A percentile compares a stretch with the other conserved stretches of the same genome.
Conservation (phyloP, 2,888 invertebrate genomes). For the Antheraea assamensis region DNA sequence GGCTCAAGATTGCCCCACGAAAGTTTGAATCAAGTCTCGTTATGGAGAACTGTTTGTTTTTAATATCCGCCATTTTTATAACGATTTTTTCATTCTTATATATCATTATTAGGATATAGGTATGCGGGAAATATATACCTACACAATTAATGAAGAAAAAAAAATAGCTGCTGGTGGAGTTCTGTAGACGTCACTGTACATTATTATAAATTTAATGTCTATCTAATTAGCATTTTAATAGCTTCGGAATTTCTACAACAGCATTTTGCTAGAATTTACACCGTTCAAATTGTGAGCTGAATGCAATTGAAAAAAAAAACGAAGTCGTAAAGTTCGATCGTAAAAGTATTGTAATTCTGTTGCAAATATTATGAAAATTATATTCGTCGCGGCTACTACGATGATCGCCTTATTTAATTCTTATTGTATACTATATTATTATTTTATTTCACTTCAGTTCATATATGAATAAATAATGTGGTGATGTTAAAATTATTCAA, state of each 20-base stretch:
- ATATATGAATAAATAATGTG: not conserved
- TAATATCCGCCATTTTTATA: not conserved
- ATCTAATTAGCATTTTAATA: conserved; percentile 73
- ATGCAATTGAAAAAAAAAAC: conserved; percentile 75
- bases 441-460: conserved; percentile 28
- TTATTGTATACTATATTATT: conserved; percentile 39
- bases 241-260: conserved; percentile 57
- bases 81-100: not conserved
- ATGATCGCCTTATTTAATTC: conserved; percentile 44
- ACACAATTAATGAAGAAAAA: not conserved
- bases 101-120: too few relatives aligned
- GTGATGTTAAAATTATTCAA: not conserved
- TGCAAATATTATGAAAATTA: conserved; percentile 57
- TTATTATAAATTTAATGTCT: conserved; percentile 27
- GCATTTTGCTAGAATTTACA: conserved; percentile 77
- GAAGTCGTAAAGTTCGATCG: conserved; percentile 73
- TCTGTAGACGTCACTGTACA: conserved; percentile 29
- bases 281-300: conserved; percentile 69
- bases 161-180: conserved; percentile 23
- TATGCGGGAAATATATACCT: too few relatives aligned
- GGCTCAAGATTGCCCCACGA: conserved; percentile 44
- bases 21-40: conserved; percentile 42
- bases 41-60: conserved; percentile 37
- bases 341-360: conserved; percentile 72
- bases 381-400: conserved; percentile 22